A percentile compares a stretch with the other conserved stretches of the same genome.
These are phyloP conservation scores for Aspidiotus rigidus DNA, from an alignment of 2,888 invertebrate species.

Conservation along the genomic window DNA sequence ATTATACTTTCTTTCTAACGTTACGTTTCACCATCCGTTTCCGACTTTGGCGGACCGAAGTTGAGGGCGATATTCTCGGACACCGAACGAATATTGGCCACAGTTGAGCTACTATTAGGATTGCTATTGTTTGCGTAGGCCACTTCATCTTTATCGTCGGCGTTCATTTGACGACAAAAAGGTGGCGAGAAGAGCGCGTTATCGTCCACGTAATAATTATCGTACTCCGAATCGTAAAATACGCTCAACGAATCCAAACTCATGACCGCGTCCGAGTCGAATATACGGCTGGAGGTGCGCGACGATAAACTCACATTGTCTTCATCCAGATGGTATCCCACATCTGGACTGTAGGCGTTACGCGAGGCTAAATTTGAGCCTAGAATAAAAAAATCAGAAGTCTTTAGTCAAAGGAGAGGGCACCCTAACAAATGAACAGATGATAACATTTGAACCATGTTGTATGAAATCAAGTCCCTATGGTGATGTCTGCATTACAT, in stretches of 20 bases:
- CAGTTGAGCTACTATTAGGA: conserved; percentile 43
- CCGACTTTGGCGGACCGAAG: conserved; percentile 60
- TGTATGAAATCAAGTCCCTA: no score
- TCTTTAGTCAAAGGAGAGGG: no score
- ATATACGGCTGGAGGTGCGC: conserved; percentile 69
- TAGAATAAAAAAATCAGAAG: background rate
- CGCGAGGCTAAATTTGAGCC: conserved; percentile 10
- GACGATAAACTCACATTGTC: conserved; percentile 71
- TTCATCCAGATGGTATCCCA: conserved; percentile 46
- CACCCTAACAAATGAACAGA: no score
- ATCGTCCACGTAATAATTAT: conserved; percentile 46
- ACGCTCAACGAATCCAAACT: conserved; percentile 72
- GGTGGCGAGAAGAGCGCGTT: conserved; percentile 27
- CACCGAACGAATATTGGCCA: conserved; percentile 65
- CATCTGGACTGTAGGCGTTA: conserved; percentile 22
- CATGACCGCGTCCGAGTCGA: conserved; percentile 66
- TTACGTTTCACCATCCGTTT: conserved; percentile 59
- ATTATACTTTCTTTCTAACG: background rate
- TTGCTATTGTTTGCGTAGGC: conserved; percentile 8
- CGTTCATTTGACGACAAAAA: conserved; percentile 33
- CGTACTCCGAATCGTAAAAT: conserved; percentile 68
- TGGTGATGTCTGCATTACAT: no score
- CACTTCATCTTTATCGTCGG: conserved; percentile 24
- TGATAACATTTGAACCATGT: no score
- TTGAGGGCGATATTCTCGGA: conserved; percentile 67